Conservation (phyloP, 2,797 vertebrate species). For the Ispidina picta region DNA sequence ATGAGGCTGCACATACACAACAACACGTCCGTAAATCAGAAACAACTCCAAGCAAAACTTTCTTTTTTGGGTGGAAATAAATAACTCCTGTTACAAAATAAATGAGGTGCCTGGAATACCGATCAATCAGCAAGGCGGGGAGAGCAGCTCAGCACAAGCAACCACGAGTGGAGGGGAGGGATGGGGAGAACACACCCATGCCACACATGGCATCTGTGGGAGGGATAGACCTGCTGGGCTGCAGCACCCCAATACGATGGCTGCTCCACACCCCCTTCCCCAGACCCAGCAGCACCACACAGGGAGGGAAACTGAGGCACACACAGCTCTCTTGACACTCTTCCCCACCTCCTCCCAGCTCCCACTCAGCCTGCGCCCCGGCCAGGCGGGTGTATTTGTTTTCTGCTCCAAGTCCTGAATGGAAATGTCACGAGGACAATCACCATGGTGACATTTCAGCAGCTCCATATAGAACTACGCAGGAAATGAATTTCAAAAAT, state of each 20-base stretch:
- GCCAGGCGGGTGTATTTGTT: not conserved
- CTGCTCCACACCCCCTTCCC: not conserved
- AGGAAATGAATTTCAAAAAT: constrained; percentile 62
- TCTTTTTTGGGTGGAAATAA: not conserved
- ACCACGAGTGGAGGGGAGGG: not conserved
- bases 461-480: not conserved
- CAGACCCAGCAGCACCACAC: accelerated
- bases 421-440: constrained; percentile 65
- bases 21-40: constrained; percentile 55
- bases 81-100: not conserved
- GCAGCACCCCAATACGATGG: accelerated
- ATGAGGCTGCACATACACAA: not conserved
- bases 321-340: not conserved
- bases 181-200: accelerated
- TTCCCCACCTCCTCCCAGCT: not conserved
- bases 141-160: not conserved
- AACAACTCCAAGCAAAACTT: constrained; percentile 25
- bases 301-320: not conserved
- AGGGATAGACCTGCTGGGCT: accelerated
- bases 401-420: not conserved
- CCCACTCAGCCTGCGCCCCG: not conserved
- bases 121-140: not conserved
- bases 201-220: not conserved
- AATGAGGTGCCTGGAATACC: not conserved
- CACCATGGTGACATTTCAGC: constrained; percentile 68